phyloP scores from a whole-genome alignment of 2,888 invertebrate genomes.

The Blera fallax region DNA sequence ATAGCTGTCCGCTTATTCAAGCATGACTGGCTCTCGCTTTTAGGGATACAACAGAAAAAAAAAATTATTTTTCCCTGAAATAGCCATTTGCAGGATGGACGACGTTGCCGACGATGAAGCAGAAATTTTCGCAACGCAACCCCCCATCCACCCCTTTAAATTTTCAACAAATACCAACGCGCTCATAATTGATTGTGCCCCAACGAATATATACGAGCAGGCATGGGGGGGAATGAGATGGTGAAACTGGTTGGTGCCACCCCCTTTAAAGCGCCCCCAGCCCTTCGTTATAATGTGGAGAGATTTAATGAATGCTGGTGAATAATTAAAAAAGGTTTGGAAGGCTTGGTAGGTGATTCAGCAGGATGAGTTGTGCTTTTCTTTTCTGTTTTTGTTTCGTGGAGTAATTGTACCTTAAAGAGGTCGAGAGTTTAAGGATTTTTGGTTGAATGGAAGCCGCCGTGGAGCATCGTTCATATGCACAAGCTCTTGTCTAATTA shows the following conservation, averaged over 20 bases:
- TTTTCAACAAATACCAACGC: constrained; percentile 41
- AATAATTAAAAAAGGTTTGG: constrained; percentile 61
- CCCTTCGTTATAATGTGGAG: neutral
- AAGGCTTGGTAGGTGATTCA: constrained; percentile 22
- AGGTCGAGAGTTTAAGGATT: constrained; percentile 16
- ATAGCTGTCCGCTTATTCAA: neutral
- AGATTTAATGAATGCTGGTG: constrained; percentile 47
- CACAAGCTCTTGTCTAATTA: constrained; percentile 34
- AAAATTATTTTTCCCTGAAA: neutral
- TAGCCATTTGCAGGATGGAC: constrained; percentile 26
- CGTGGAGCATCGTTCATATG: neutral
- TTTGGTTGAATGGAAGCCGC: constrained; percentile 6
- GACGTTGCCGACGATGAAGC: constrained; percentile 4
- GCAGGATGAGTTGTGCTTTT: constrained; percentile 31
- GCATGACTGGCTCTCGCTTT: neutral
- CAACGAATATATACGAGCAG: constrained; percentile 11
- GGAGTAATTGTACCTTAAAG: constrained; percentile 38
- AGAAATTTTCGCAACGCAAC: neutral
- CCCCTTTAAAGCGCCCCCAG: neutral
- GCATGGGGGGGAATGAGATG: neutral
- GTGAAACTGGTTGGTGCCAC: neutral
- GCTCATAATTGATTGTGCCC: constrained; percentile 55
- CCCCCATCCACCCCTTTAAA: neutral
- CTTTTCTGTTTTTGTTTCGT: neutral
- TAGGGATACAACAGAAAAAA: neutral